Base-by-base conservation (phyloP, 2,888 invertebrate genomes). In the Drosophila parthenogenetica region DNA sequence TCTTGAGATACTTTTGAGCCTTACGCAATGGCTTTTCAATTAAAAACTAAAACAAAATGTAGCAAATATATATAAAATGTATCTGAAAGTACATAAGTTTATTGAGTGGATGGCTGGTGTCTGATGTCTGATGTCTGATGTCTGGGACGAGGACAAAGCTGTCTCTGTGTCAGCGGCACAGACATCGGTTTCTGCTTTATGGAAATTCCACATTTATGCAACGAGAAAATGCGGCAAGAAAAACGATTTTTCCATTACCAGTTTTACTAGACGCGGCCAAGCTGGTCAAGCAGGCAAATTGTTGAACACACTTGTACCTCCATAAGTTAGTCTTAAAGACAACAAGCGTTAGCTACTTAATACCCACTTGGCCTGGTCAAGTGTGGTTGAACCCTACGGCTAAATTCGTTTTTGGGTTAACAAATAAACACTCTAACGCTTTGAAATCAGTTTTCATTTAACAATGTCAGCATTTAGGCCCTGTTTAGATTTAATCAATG, bases 151-250 rank as follows among this genome's bases (percentile, higher is more conserved):
- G 77, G 59, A 58, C 63, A 39, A 29, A 65, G 61, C 50, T 61
- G 16, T 42, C 43, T 79, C 55, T 82, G 66, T 83, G 87, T 81
- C 84, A 87, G 84, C 78, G 60, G 81, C 69, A 71, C 87, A 87
- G 69, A 40, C 58, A 37, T 29, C 40, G 64, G 7, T 45, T 43
- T 40, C 69, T 63, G 61, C 64, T 77, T 80, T 82, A 85, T 85
- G 82, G 85, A 85, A 87, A 85, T 85, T 85, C 85, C 88, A 80
- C 78, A 65, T 80, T 87, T 85, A 85, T 82, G 82, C 80, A 87
- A 87, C 72, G 40, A 70, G 85, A 87, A 87, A 87, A 84, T 75
- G 63, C 71, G 73, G 63, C 83, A 84, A 67, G 83, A 73, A 72
- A 55, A 81, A 64, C 64, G 55, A 49, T 49, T 81, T 80, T 86